These are phyloP conservation scores for Marronus borbonicus DNA, from an alignment of 2,888 invertebrate genomes.

Conservation along the genomic window DNA sequence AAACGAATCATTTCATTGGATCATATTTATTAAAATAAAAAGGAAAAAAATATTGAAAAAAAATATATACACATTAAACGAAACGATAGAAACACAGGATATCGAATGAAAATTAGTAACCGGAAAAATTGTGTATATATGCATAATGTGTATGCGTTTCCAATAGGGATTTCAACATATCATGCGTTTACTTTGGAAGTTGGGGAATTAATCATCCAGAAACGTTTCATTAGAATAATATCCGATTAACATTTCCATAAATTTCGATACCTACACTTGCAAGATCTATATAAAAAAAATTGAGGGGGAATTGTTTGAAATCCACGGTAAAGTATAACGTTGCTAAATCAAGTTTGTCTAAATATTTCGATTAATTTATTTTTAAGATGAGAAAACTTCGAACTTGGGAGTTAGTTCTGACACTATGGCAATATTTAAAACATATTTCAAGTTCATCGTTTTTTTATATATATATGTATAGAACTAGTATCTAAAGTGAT, in stretches of 20 bases:
- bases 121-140: constrained; percentile 13
- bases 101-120: constrained; percentile 7
- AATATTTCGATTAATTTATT: constrained; percentile 19
- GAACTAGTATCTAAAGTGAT: constrained; percentile 23
- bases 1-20: constrained; percentile 13
- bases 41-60: no score
- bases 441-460: constrained; percentile 7
- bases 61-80: no score
- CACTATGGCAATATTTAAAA: constrained; percentile 9
- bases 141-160: background rate
- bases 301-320: constrained; percentile 4
- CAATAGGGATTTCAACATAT: constrained; percentile 4
- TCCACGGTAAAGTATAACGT: background rate
- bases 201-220: background rate
- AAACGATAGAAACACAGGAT: constrained; percentile 3
- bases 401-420: constrained; percentile 4
- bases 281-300: no score
- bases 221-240: constrained; percentile 4
- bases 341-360: constrained; percentile 9
- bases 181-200: background rate
- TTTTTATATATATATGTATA: background rate
- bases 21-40: background rate
- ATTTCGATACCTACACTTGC: background rate
- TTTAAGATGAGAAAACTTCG: background rate
- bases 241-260: constrained; percentile 4